phyloP scores from a whole-genome alignment of 2,888 invertebrate genomes.

The Aelia acuminata region DNA sequence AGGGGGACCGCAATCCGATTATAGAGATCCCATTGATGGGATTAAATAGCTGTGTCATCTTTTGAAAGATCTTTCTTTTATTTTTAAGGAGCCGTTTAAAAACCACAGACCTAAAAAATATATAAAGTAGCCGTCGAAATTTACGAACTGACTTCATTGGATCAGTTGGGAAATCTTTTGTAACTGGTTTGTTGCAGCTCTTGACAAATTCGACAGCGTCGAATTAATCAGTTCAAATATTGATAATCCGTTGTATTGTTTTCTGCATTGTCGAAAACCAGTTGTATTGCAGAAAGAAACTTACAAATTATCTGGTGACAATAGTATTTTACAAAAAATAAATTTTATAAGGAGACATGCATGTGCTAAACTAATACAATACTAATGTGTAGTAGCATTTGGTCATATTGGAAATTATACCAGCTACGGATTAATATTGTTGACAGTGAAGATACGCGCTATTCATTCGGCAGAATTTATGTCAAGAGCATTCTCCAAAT shows the following conservation, averaged over 20 bases:
- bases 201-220: neutral
- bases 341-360: neutral
- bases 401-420: neutral
- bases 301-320: neutral
- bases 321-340: too few relatives aligned
- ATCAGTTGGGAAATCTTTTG: neutral
- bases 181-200: neutral
- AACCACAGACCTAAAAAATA: neutral
- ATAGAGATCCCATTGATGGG: neutral
- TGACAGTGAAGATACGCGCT: neutral
- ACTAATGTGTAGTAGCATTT: neutral
- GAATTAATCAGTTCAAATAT: neutral
- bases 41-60: conserved; percentile 6
- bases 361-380: neutral
- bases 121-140: neutral
- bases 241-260: neutral
- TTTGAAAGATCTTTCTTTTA: neutral
- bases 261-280: neutral
- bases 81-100: neutral
- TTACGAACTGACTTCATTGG: neutral
- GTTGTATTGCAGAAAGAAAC: neutral
- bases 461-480: neutral
- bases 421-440: neutral
- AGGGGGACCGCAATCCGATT: neutral
- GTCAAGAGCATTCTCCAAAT: neutral